Conservation (phyloP, 2,888 invertebrate genomes). For the Torymus aiolomorphi region DNA sequence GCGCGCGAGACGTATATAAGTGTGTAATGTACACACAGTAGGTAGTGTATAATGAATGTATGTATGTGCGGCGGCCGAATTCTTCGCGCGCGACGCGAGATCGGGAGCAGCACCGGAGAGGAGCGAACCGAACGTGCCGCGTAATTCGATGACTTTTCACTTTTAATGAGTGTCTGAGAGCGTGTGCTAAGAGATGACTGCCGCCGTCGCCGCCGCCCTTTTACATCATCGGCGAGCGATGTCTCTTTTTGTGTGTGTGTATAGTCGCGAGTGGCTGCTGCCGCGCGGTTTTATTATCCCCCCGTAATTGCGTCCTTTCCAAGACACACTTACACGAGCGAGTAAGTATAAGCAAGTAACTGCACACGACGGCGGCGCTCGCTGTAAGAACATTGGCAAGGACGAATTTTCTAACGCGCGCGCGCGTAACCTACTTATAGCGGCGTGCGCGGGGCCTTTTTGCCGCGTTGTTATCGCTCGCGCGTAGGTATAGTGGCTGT, state of each 20-base stretch:
- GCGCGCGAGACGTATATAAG: constrained; percentile 3
- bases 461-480: background rate
- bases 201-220: background rate
- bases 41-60: too few species aligned
- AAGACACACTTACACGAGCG: too few species aligned
- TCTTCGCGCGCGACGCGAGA: too few species aligned
- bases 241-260: background rate
- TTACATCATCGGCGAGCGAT: constrained; percentile 1
- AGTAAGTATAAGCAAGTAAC: too few species aligned
- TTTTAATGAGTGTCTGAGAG: constrained; percentile 15
- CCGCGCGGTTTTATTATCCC: background rate
- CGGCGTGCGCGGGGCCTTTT: too few species aligned
- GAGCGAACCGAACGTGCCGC: constrained; percentile 6
- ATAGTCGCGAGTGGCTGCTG: too few species aligned
- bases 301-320: constrained; percentile 24
- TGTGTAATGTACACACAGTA: background rate
- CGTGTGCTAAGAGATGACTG: too few species aligned
- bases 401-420: constrained; percentile 50
- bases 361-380: background rate
- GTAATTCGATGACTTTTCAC: constrained; percentile 36
- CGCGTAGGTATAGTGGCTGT: too few species aligned
- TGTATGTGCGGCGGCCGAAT: too few species aligned
- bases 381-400: constrained; percentile 45
- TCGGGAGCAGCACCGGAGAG: too few species aligned
- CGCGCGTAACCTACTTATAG: constrained; percentile 27